Evolutionary conservation across 2,797 vertebrate genomes (phyloP), one percentile per base, ranked within the genome.

Genomic region (Cyprinodon diabolis): DNA sequence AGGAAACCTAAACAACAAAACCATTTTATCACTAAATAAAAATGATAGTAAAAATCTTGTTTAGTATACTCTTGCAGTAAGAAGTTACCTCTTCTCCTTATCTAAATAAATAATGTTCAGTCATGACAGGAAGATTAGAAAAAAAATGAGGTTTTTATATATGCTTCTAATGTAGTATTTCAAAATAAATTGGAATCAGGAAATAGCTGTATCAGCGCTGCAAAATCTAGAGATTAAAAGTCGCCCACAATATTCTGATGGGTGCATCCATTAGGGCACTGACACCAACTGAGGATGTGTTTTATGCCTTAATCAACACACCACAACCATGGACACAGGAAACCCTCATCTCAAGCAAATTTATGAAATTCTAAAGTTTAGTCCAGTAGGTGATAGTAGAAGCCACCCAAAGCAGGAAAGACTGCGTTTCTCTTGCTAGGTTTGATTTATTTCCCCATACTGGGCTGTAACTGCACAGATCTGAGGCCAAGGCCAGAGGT

Each of bases 391-490:
- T 72, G 87, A 89, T 65, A 68, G 83, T 67, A 73, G 78, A 65
- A 76, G 75, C 76, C 72, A 76, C 79, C 78, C 84, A 77, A 83
- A 71, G 76, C 66, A 68, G 74, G 69, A 72, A 74, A 74, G 76
- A 81, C 76, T 66, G 58, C 47, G 52, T 84, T 79, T 88, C 81
- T 89, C 83, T 91, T 85, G 79, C 76, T 66, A 62, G 89, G 85
- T 89, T 90, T 92, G 90, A 93, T 92, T 93, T 93, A 93, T 91
- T 71, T 87, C 79, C 79, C 81, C 48, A 25, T 66, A 87, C 87
- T 84, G 87, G 78, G 86, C 83, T 83, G 82, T 90, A 92, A 86
- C 85, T 81, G 88, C 90, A 79, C 84, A 87, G 90, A 91, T 91
- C 86, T 90, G 89, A 86, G 78, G 85, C 84, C 62, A 82, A 83